A percentile compares a stretch with the other conserved stretches of the same genome.
Evolutionary conservation across 2,113 vertebrate genomes (phyloP).

Genomic region (Riparia riparia): DNA sequence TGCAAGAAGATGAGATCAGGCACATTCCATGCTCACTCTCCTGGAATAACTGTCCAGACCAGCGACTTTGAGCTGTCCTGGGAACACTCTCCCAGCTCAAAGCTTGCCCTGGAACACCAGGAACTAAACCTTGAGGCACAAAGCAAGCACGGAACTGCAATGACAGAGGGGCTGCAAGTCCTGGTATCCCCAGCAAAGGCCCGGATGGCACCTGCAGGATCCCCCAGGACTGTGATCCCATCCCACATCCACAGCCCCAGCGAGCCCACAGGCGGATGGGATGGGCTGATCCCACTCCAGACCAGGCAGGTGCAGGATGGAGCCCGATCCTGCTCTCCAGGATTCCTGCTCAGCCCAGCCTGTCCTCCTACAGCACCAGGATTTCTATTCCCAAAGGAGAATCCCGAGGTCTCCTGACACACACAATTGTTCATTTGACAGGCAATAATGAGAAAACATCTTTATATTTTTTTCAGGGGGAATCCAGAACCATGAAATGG

Average conservation of each 20-base stretch:
- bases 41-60: not conserved
- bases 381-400: not conserved
- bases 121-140: not conserved
- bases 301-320: not conserved
- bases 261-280: not conserved
- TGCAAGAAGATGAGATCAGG: not conserved
- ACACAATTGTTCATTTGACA: not conserved
- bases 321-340: not conserved
- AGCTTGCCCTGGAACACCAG: not conserved
- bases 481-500: constrained; percentile 5
- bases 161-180: not conserved
- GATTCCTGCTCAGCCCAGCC: not conserved
- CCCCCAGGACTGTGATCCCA: not conserved
- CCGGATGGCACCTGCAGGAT: fast-evolving
- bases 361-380: not conserved
- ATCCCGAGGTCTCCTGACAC: fast-evolving
- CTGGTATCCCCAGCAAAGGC: no score
- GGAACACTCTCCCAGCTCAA: not conserved
- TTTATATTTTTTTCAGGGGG: not conserved
- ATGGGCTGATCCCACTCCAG: not conserved
- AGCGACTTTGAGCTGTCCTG: not conserved
- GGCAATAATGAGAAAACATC: not conserved
- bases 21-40: not conserved
- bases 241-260: not conserved
- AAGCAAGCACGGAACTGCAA: not conserved